Evolutionary conservation across 2,113 vertebrate genomes (phyloP).

Genomic region (Megaptera novaeangliae): DNA sequence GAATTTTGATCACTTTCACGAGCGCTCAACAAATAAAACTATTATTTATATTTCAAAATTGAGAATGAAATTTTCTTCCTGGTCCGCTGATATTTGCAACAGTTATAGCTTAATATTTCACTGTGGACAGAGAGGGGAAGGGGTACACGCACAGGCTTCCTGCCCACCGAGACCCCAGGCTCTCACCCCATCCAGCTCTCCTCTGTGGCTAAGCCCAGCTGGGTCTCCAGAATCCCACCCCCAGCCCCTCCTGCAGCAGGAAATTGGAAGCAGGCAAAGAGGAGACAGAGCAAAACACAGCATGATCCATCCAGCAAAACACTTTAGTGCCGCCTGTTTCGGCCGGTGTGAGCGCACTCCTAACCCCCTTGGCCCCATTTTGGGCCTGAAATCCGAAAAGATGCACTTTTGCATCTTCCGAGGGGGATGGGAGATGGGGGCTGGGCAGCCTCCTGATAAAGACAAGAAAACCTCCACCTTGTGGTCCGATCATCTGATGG

Average conservation of each 20-base stretch:
- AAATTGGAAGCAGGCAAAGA: fast-evolving
- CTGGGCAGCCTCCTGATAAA: neutral
- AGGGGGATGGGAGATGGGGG: neutral
- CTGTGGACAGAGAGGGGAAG: neutral
- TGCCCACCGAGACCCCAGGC: fast-evolving
- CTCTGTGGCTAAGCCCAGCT: neutral
- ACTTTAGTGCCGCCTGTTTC: fast-evolving
- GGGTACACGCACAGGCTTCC: fast-evolving
- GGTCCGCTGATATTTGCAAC: neutral
- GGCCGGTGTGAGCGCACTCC: fast-evolving
- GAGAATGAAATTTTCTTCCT: neutral
- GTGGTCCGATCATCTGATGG: fast-evolving
- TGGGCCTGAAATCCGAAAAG: neutral
- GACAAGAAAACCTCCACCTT: neutral
- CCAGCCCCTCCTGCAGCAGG: neutral
- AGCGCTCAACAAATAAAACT: neutral
- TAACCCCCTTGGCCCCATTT: fast-evolving
- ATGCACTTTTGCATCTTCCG: neutral
- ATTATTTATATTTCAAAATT: neutral
- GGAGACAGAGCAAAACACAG: neutral
- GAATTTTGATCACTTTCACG: neutral
- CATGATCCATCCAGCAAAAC: fast-evolving
- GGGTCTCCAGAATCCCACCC: neutral
- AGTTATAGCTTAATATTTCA: neutral
- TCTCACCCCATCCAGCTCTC: neutral